These are phyloP conservation scores for Sebastolobus altivelis DNA, from an alignment of 2,797 vertebrate genomes.

Conservation along the genomic window DNA sequence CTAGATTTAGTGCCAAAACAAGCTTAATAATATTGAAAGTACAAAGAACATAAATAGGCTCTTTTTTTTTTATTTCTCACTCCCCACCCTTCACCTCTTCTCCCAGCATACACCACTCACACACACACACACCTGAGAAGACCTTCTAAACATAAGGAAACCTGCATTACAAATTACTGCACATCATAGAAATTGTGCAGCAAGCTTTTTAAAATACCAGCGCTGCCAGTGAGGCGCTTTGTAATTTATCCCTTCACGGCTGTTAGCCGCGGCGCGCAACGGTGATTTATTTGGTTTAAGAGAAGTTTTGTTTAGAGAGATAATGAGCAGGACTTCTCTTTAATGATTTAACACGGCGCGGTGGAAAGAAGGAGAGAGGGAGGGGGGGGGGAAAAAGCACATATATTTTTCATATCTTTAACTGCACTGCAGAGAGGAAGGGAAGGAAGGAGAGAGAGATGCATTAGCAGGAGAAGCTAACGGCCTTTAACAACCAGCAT, in stretches of 20 bases:
- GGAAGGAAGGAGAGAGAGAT: constrained; percentile 77
- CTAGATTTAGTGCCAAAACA: constrained; percentile 44
- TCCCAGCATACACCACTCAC: constrained; percentile 51
- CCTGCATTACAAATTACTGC: constrained; percentile 90
- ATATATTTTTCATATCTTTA: constrained; percentile 93
- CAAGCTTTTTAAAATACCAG: constrained; percentile 99
- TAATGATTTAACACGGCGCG: constrained; percentile 91
- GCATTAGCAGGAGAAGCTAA: constrained; percentile 89
- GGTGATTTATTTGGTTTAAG: constrained; percentile 97
- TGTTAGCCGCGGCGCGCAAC: constrained; percentile 87
- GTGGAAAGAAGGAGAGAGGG: constrained; percentile 73
- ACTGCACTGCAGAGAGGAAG: constrained; percentile 89
- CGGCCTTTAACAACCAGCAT: constrained; percentile 82
- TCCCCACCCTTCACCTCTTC: constrained; percentile 63
- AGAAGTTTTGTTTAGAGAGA: constrained; percentile 96
- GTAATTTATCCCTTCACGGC: constrained; percentile 96
- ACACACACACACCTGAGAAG: constrained; percentile 74
- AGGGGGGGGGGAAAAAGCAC: constrained; percentile 61
- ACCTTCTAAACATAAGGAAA: constrained; percentile 82
- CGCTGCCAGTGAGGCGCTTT: constrained; percentile 93
- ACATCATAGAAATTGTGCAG: constrained; percentile 93
- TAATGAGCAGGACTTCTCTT: constrained; percentile 96
- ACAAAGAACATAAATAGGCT: constrained; percentile 46
- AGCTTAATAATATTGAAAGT: constrained; percentile 52
- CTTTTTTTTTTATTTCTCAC: constrained; percentile 17